Base-by-base conservation (phyloP, 2,888 invertebrate genomes). In the Stenchaetothrips biformis region DNA sequence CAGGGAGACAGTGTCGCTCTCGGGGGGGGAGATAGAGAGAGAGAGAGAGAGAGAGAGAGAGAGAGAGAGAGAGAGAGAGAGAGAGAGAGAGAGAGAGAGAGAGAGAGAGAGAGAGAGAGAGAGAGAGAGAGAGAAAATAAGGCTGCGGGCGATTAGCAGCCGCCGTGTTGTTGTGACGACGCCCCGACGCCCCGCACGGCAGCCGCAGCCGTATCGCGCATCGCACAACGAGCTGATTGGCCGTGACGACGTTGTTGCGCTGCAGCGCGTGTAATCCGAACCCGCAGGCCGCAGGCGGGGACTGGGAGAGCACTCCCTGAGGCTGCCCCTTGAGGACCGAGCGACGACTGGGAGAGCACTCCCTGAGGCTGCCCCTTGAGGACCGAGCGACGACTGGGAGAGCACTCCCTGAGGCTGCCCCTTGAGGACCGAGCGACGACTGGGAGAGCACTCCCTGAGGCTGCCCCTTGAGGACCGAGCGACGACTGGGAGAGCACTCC, bases 171-270 rank as follows among this genome's bases (percentile, higher is more conserved):
- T 53, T 59, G 59, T 59, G 13, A 59, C 59, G 18, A 59, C 59
- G 59, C 59, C 18, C 59, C 53, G 53, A 53, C 53, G 9, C 13
- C 18, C 13, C 13, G 59, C 59, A 59, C 59, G 16, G 6, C 18
- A 18, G 13, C 59, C 13, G 53, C 2, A 59, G 59, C 4, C 37
- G 18, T 59, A 59, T 59, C 59, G 59, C 13, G 59, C 59, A 59
- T 59, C 59, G 59, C 59, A 59, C 18, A 13, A 59, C 67, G 67
- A 74, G 67, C 67, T 21, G 67, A 74, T 74, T 74, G 67, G 21
- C 25, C 67, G 25, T 25, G 67, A 74, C 25, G 25, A 25, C 67
- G 67, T 74, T 25, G 67, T 74, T 74, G 25, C 67, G 13, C 37
- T 37, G 67, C 67, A 11, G 7, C 67, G 25, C 18, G 59, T 74